Percentiles rank a stretch among this genome's conserved stretches.
Evolutionary conservation across 2,797 vertebrate species (phyloP).

Genomic region (Cryptoprocta ferox): DNA sequence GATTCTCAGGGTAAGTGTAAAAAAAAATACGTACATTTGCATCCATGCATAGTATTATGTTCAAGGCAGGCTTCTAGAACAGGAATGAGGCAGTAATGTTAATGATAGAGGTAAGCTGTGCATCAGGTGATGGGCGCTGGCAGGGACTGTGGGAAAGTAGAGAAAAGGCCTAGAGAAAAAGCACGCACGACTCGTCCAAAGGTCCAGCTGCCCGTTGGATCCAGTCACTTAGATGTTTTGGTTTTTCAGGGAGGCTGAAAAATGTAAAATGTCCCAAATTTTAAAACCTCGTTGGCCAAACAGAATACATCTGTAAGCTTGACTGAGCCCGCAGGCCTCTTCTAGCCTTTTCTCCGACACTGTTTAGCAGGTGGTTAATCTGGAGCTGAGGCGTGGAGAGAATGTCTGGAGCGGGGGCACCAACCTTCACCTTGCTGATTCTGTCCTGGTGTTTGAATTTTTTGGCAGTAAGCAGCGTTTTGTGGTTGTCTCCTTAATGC

Average conservation of each 20-base stretch:
- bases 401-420: background rate
- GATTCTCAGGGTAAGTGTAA: background rate
- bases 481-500: background rate
- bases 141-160: background rate
- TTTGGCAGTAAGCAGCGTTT: background rate
- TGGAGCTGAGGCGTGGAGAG: background rate
- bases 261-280: background rate
- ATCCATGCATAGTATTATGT: background rate
- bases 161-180: background rate
- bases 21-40: background rate
- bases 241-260: background rate
- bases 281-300: background rate
- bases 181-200: fast-evolving
- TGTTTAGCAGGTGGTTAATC: background rate
- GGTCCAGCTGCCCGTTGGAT: background rate
- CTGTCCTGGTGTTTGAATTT: background rate
- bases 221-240: background rate
- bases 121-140: background rate
- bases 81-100: background rate
- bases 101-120: background rate
- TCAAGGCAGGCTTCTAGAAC: background rate
- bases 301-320: background rate
- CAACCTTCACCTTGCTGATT: background rate
- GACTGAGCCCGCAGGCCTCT: background rate
- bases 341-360: background rate